Evolutionary conservation across 2,888 invertebrate species (phyloP).

Genomic region (Petrolisthes manimaculis): DNA sequence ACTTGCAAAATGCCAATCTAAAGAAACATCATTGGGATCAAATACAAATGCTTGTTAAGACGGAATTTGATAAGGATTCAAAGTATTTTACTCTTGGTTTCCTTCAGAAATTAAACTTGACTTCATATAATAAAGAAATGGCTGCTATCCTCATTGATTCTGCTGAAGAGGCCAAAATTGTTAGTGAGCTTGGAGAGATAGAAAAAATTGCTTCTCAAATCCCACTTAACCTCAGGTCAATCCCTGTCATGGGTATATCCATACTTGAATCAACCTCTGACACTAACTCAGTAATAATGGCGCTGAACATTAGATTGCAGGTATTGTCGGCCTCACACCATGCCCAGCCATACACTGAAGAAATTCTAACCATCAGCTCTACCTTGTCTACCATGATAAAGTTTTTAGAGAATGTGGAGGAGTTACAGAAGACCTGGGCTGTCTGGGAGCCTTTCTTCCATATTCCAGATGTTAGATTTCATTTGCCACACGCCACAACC

Average conservation of each 20-base stretch:
- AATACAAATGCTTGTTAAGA: slow-evolving; percentile 45
- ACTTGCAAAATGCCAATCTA: slow-evolving; percentile 57
- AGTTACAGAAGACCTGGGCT: slow-evolving; percentile 51
- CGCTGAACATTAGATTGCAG: slow-evolving; percentile 48
- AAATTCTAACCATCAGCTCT: slow-evolving; percentile 32
- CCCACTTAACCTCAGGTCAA: slow-evolving; percentile 27
- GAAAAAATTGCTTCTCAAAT: slow-evolving; percentile 42
- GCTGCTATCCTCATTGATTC: slow-evolving; percentile 49
- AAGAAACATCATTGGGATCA: slow-evolving; percentile 60
- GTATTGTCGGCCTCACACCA: slow-evolving; percentile 48
- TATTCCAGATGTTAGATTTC: slow-evolving; percentile 54
- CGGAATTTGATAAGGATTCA: slow-evolving; percentile 53
- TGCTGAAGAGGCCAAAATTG: slow-evolving; percentile 51
- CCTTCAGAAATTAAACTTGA: slow-evolving; percentile 55
- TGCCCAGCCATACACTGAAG: slow-evolving; percentile 38
- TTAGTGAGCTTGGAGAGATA: slow-evolving; percentile 47
- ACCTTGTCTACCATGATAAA: slow-evolving; percentile 42
- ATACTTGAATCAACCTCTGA: slow-evolving; percentile 46
- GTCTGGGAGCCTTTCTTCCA: slow-evolving; percentile 58
- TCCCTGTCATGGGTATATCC: slow-evolving; percentile 42
- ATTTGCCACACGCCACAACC: slow-evolving; percentile 40
- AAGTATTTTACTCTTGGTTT: slow-evolving; percentile 49
- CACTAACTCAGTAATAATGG: slow-evolving; percentile 37
- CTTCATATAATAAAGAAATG: slow-evolving; percentile 57
- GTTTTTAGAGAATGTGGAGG: slow-evolving; percentile 44